These are phyloP conservation scores for Pitangus sulphuratus DNA, from an alignment of 2,797 vertebrate genomes.

Conservation along the genomic window DNA sequence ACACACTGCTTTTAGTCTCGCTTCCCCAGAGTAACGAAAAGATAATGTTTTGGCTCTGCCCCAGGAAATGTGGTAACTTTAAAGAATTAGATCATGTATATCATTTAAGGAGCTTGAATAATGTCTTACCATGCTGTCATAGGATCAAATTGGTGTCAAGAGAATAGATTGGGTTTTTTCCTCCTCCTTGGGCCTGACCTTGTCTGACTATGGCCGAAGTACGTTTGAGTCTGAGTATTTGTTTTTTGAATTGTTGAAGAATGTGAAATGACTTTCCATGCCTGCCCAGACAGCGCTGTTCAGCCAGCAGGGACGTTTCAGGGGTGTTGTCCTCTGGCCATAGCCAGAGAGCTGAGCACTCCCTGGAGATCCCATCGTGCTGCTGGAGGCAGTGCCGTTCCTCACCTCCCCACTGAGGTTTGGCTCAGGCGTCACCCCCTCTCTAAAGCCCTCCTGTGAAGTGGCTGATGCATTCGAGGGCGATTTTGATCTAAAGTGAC, in stretches of 20 bases:
- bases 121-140: background rate
- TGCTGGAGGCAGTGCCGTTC: background rate
- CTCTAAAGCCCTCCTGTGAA: background rate
- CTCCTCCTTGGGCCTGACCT: background rate
- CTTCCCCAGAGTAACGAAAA: background rate
- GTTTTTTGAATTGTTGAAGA: background rate
- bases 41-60: background rate
- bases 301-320: background rate
- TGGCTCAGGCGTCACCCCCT: background rate
- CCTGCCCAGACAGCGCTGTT: background rate
- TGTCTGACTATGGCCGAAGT: background rate
- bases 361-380: background rate
- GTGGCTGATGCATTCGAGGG: background rate
- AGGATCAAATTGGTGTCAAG: background rate
- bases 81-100: background rate
- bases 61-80: background rate
- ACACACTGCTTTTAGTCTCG: background rate
- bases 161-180: background rate
- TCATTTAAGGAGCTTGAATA: background rate
- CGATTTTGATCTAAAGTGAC: background rate
- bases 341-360: background rate
- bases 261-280: background rate
- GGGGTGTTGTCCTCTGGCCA: background rate
- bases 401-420: rapidly evolving
- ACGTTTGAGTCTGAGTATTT: background rate